Evolutionary conservation across 2,888 invertebrate species (phyloP), one percentile per base, ranked within the genome.

Genomic region (Boloria euphrosyne): DNA sequence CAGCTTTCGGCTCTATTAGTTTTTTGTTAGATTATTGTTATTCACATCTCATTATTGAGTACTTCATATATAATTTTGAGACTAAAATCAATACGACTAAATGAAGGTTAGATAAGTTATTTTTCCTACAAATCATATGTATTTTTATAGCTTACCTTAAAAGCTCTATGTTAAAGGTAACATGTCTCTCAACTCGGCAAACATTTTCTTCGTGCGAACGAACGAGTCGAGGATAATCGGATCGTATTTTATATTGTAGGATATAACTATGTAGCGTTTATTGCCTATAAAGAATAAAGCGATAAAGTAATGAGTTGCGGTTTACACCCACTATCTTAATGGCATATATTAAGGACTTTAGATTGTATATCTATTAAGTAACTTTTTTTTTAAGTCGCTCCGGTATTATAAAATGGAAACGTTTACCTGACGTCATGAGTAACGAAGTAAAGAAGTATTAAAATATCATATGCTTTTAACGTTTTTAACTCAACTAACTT

Each of bases 271-370:
- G 60, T 65, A 64, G 17, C 62, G 18, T 62, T 67, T 67, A 69
- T 50, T 51, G 53, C 60, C 59, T 60, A 65, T 67, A 63, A 70
- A 70, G 57, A 62, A 67, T 65, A 61, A 50, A 22, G 55, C 51
- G 66, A 66, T 68, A 66, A 63, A 66, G 59, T 55, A 66, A 60
- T 55, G 55, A 63, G 66, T 46, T 46, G 51, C 52, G 31, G 53
- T 66, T 63, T 52, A 68, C 63, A 51, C 27, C 31, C 49, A 46
- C 59, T 66, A 62, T 68, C 68, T 53, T 58, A 62, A 62, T 68
- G 61, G 57, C 64, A 18, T 50, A 51, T 54, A 38, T 38, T 60
- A 53, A 38, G 58, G 65, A 51, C 18, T n/a, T 46, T 47, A 38
- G n/a, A 52, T 52, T 59, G 22, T 27, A 22, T 61, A 22, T 18